Conservation (phyloP, 1,140 invertebrate species). For the Heliconius melpomene region DNA sequence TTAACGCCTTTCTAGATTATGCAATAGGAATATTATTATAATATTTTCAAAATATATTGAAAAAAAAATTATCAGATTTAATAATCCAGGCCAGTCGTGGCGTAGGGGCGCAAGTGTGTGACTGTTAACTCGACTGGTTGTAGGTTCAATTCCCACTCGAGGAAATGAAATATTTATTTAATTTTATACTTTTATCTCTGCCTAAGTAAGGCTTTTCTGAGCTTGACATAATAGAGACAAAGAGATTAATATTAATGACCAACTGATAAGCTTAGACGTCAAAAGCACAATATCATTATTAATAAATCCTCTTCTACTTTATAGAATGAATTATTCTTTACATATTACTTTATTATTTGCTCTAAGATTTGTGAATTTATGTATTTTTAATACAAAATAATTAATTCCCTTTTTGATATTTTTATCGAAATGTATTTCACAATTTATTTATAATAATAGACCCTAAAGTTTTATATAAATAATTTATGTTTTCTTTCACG, state of each 20-base stretch:
- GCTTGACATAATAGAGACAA: neutral
- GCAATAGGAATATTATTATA: neutral
- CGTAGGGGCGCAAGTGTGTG: no score
- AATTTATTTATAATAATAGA: no score
- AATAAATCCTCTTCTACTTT: neutral
- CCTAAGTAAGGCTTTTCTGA: neutral
- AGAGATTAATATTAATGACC: constrained; percentile 12
- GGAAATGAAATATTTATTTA: neutral
- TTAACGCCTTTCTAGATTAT: neutral
- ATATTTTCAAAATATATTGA: no score
- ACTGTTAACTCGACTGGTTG: neutral
- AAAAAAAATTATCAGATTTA: no score
- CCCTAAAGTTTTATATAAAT: neutral
- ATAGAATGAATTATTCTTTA: neutral
- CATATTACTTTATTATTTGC: neutral
- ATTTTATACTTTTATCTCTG: no score
- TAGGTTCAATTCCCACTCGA: neutral
- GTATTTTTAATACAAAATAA: no score
- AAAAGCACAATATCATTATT: neutral
- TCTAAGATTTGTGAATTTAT: neutral
- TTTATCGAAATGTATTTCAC: no score
- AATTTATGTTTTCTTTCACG: neutral
- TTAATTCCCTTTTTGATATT: no score
- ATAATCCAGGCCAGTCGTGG: no score
- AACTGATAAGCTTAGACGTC: constrained; percentile 11